A percentile compares a stretch with the other conserved stretches of the same genome.
Evolutionary conservation across 2,113 vertebrate species (phyloP).

Genomic region (Corythoichthys haematopterus): DNA sequence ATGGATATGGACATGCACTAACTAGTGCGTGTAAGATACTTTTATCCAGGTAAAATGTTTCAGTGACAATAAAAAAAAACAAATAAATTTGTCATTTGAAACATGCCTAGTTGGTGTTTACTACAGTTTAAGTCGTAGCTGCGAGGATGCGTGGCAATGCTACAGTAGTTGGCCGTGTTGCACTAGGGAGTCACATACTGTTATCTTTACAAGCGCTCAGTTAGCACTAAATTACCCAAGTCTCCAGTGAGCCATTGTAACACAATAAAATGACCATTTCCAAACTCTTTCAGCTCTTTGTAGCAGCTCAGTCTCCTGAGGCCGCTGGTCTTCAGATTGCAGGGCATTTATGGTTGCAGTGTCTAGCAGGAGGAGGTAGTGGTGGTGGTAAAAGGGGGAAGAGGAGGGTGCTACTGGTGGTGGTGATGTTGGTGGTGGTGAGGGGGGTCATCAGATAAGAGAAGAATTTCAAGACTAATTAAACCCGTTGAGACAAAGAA

Average conservation of each 20-base stretch:
- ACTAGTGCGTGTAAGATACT: conserved; percentile 49
- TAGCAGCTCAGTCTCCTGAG: conserved; percentile 74
- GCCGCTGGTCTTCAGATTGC: conserved; percentile 75
- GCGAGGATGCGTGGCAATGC: conserved; percentile 21
- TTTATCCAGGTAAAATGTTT: conserved; percentile 39
- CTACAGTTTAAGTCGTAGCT: conserved; percentile 11
- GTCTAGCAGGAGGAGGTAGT: conserved; percentile 38
- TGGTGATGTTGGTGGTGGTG: not conserved
- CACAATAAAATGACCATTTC: conserved; percentile 73
- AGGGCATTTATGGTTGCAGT: conserved; percentile 70
- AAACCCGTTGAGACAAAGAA: conserved; percentile 77
- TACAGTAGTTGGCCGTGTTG: conserved; percentile 46
- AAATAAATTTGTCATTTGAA: conserved; percentile 26
- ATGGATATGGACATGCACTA: conserved; percentile 49
- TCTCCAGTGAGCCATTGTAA: conserved; percentile 72
- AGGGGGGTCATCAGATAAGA: conserved; percentile 75
- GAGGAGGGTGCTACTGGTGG: conserved; percentile 9
- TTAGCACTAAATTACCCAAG: conserved; percentile 71
- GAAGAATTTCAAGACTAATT: conserved; percentile 77
- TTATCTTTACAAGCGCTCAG: conserved; percentile 58
- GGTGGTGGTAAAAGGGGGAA: conserved; percentile 9
- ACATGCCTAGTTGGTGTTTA: conserved; percentile 28
- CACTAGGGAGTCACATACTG: conserved; percentile 49
- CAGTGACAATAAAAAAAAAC: conserved; percentile 35
- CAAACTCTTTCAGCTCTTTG: conserved; percentile 72